Evolutionary conservation across 1,140 invertebrate genomes (phyloP).

Genomic region (Chelonus insularis): DNA sequence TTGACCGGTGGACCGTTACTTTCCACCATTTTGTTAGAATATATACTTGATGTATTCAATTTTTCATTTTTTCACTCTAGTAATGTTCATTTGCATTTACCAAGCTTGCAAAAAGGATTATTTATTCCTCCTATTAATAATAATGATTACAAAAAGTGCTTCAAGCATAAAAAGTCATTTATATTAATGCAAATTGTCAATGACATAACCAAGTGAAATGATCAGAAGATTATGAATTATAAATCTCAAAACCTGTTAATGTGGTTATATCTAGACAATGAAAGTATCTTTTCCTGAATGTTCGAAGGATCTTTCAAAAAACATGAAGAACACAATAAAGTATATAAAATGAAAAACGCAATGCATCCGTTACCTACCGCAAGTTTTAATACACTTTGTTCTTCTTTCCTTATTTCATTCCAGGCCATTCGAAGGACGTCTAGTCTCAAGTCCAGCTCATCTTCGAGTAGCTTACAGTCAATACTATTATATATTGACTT

Average conservation of each 20-base stretch:
- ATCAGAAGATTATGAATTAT: neutral
- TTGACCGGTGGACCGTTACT: conserved; percentile 54
- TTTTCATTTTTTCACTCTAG: neutral
- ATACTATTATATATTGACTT: too few relatives aligned
- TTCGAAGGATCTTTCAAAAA: neutral
- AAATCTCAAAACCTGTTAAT: neutral
- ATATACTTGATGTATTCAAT: neutral
- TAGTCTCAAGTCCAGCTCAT: neutral
- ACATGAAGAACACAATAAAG: neutral
- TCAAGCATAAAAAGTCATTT: too few relatives aligned
- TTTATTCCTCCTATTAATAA: too few relatives aligned
- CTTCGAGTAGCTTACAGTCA: too few relatives aligned
- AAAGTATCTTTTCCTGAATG: too few relatives aligned
- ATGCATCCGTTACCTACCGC: conserved; percentile 8
- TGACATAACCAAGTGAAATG: conserved; percentile 1
- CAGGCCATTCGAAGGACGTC: conserved; percentile 6
- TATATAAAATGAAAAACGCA: neutral
- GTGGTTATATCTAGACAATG: too few relatives aligned
- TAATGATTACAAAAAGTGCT: too few relatives aligned
- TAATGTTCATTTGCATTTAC: too few relatives aligned
- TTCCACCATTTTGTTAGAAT: conserved; percentile 25
- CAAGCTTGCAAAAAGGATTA: too few relatives aligned
- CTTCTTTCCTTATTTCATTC: conserved; percentile 12
- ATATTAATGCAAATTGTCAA: too few relatives aligned
- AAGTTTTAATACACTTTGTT: conserved; percentile 2